A percentile compares a stretch with the other conserved stretches of the same genome.
These are phyloP conservation scores for Hydropotes inermis DNA, from an alignment of 2,113 vertebrate genomes.

Conservation along the genomic window DNA sequence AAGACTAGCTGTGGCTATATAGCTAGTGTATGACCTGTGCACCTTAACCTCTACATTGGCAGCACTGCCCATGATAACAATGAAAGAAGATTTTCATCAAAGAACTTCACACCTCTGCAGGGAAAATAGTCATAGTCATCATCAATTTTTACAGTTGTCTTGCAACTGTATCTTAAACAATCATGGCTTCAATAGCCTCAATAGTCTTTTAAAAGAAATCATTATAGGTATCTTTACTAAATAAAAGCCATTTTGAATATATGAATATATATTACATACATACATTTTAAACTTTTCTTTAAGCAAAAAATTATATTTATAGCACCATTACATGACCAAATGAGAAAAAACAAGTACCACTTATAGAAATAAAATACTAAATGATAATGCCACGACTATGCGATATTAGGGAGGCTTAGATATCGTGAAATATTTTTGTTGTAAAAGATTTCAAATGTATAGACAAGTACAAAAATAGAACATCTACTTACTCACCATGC, in stretches of 20 bases:
- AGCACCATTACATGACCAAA: not conserved
- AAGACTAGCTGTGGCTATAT: fast-evolving
- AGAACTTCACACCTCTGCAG: not conserved
- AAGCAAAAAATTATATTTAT: not conserved
- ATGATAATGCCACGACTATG: not conserved
- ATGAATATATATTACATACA: not conserved
- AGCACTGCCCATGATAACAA: not conserved
- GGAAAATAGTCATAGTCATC: not conserved
- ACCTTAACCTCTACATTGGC: not conserved
- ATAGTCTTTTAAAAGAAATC: not conserved
- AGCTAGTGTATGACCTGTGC: not conserved
- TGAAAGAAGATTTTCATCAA: not conserved
- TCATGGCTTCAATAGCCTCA: not conserved
- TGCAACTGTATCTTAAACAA: not conserved
- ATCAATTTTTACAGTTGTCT: not conserved
- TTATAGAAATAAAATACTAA: not conserved
- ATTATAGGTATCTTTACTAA: not conserved
- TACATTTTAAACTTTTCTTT: not conserved
- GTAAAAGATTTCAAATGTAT: not conserved
- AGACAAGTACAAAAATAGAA: not conserved
- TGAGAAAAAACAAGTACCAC: not conserved
- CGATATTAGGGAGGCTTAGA: not conserved
- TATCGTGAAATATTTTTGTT: not conserved
- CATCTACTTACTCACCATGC: not conserved
- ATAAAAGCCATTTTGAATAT: not conserved